phyloP scores from a whole-genome alignment of 2,888 invertebrate species.

The Drosophila glabriapex region DNA sequence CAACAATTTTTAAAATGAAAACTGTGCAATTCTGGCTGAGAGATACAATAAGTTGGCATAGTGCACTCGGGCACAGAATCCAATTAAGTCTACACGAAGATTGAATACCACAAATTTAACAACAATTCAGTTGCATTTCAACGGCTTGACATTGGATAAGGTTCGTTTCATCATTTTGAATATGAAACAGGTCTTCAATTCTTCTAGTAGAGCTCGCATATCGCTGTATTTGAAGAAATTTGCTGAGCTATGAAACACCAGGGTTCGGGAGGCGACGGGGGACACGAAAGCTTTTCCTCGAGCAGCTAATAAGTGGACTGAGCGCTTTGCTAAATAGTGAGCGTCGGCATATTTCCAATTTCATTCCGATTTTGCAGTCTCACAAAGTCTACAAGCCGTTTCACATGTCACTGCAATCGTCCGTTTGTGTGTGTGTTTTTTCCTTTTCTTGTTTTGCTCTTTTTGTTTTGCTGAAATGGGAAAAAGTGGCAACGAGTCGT shows the following conservation, averaged over 20 bases:
- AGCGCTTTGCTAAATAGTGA: background rate
- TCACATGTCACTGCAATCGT: conserved; percentile 23
- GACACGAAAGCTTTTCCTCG: background rate
- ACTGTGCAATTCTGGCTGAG: conserved; percentile 25
- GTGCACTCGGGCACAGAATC: conserved; percentile 31
- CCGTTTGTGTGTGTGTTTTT: conserved; percentile 6
- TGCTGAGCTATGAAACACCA: background rate
- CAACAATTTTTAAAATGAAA: conserved; percentile 24
- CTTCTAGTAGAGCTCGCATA: background rate
- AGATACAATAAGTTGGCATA: conserved; percentile 13
- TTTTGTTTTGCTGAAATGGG: conserved; percentile 4
- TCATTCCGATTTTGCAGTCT: conserved; percentile 2
- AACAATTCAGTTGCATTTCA: background rate
- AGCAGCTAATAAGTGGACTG: conserved; percentile 2
- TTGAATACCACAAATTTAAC: conserved; percentile 8
- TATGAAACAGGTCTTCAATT: background rate
- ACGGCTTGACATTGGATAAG: background rate
- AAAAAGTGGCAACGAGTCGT: conserved; percentile 27
- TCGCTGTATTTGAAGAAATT: background rate
- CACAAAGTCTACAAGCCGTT: conserved; percentile 7
- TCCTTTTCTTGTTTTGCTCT: background rate
- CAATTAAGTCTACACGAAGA: conserved; percentile 21
- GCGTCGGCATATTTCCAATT: background rate
- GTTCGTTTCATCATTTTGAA: background rate
- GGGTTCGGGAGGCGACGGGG: background rate